phyloP scores from a whole-genome alignment of 2,113 vertebrate genomes.

The Bujurquina vittata region DNA sequence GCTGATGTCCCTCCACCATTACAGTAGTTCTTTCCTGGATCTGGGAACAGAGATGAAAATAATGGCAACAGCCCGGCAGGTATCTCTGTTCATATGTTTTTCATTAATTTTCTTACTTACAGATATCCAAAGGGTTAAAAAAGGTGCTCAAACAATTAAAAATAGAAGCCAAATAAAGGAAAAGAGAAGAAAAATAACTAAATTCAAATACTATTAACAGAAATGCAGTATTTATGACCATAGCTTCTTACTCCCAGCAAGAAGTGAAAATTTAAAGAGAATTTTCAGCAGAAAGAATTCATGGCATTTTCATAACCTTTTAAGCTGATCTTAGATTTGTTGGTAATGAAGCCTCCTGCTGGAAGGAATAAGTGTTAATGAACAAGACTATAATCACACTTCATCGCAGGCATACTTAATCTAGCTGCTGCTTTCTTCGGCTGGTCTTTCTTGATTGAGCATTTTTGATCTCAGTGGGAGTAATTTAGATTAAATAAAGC shows the following conservation, averaged over 20 bases:
- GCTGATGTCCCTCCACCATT: not conserved
- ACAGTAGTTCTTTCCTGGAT: not conserved
- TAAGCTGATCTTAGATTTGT: not conserved
- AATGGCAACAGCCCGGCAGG: not conserved
- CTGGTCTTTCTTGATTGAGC: not conserved
- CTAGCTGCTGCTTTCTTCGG: not conserved
- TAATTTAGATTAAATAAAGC: slow-evolving; percentile 10
- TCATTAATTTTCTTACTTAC: not conserved
- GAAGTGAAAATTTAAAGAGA: not conserved
- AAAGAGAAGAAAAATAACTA: not conserved
- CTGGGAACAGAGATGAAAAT: not conserved
- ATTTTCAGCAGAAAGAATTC: not conserved
- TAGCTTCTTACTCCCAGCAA: not conserved
- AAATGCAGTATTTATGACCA: not conserved
- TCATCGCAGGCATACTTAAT: not conserved
- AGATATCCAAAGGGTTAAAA: not conserved
- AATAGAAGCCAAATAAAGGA: not conserved
- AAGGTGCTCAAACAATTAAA: not conserved
- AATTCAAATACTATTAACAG: not conserved
- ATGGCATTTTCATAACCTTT: slow-evolving; percentile 8
- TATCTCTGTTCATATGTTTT: not conserved
- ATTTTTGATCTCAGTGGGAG: slow-evolving; percentile 3
- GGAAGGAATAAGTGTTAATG: not conserved
- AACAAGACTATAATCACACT: slow-evolving; percentile 23
- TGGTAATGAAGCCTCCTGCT: not conserved